phyloP scores from a whole-genome alignment of 2,888 invertebrate species.

The Octodonta nipae region DNA sequence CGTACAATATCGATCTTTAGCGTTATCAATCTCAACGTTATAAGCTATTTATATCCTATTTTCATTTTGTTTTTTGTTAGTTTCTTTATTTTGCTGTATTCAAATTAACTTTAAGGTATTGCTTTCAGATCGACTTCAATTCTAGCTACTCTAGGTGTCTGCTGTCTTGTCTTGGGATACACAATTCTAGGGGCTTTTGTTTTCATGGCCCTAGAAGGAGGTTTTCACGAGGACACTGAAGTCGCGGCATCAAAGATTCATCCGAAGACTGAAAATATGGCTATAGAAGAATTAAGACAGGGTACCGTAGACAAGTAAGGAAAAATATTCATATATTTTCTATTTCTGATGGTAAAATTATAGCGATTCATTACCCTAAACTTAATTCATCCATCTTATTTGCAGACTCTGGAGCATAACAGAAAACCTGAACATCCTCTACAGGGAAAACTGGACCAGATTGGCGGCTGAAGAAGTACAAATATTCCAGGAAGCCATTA shows the following conservation, averaged over 20 bases:
- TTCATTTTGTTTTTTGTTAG: too few relatives aligned
- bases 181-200: conserved; percentile 84
- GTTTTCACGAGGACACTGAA: conserved; percentile 41
- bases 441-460: conserved; percentile 83
- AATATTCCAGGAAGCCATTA: conserved; percentile 60
- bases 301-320: conserved; percentile 50
- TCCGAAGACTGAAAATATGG: conserved; percentile 33
- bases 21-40: too few relatives aligned
- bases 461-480: conserved; percentile 76
- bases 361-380: neutral
- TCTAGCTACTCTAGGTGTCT: conserved; percentile 65
- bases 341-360: neutral
- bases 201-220: conserved; percentile 72
- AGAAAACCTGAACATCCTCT: conserved; percentile 74
- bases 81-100: too few relatives aligned
- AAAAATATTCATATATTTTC: neutral
- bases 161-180: conserved; percentile 77
- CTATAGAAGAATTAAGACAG: conserved; percentile 45
- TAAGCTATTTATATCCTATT: too few relatives aligned
- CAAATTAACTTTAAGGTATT: too few relatives aligned
- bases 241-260: conserved; percentile 52
- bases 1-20: too few relatives aligned
- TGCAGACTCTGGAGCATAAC: conserved; percentile 69
- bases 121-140: conserved; percentile 40
- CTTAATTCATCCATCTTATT: neutral